Evolutionary conservation across 2,113 vertebrate species (phyloP), one percentile per base, ranked within the genome.

Genomic region (Trogon surrucura): DNA sequence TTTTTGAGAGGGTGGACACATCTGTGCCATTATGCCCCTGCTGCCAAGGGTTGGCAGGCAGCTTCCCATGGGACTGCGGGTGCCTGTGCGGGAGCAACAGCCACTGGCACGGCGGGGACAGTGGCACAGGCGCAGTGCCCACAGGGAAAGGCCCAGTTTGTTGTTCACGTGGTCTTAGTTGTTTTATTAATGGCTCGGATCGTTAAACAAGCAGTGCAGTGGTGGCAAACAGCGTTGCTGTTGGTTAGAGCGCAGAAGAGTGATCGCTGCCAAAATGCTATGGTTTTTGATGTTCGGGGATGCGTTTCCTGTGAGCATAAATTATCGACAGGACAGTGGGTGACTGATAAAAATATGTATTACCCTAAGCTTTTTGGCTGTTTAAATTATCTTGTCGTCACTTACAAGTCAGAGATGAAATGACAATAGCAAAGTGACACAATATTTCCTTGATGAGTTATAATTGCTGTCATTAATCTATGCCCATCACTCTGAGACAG

Each of bases 201-300:
- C 29, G 11, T 2, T 1, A 51, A 38, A 5, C 6, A 3, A 3
- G 29, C 25, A 1, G 3, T 8, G 78, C 45, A 1, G 66, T 11
- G 2, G 47, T 23, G 47, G 67, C 26, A 6, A 10, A 1, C 1
- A 23, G 6, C 3, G 48, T 2, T 47, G 66, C 10, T 7, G 10
- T 19, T 80, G 14, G 56, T 3, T 45, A 13, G 9, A 54, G 47
- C 71, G 34, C 32, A 2, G 32, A 56, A 11, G 13, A 38, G 32
- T 12, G 23, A 16, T 18, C 2, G 1, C 16, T 67, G 47, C 71
- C 72, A 26, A 23, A 56, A 38, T 6, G 47, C 44, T 27, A 2
- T 6, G 38, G 27, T 54, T 34, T 23, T 54, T 78, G 8, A 5
- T 2, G 12, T 12, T 30, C 9, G 5, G 69, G 29, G 48, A 2